Conservation (phyloP, 2,113 vertebrate species). For the Xyliphius kryptos region DNA sequence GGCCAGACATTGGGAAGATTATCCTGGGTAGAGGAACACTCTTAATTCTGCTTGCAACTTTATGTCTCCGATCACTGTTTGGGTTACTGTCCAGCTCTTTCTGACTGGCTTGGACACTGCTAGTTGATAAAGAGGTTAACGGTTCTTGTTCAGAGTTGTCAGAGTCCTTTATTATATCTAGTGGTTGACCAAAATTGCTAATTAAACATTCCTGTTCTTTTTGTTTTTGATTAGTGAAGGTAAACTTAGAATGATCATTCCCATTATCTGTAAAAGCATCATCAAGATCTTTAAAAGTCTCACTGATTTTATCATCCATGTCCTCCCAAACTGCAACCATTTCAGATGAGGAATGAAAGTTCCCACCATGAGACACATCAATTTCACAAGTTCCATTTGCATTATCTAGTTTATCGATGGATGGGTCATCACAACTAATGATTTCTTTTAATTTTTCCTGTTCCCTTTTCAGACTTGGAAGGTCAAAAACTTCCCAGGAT, state of each 20-base stretch:
- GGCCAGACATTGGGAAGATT: slow-evolving; percentile 56
- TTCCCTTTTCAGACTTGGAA: slow-evolving; percentile 59
- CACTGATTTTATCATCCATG: slow-evolving; percentile 58
- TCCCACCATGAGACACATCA: slow-evolving; percentile 32
- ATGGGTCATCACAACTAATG: not conserved
- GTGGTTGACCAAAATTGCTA: slow-evolving; percentile 43
- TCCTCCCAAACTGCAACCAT: slow-evolving; percentile 72
- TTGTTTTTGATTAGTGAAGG: slow-evolving; percentile 20
- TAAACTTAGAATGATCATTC: not conserved
- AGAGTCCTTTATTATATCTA: slow-evolving; percentile 68
- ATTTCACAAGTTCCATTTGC: slow-evolving; percentile 21
- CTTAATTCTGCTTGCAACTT: slow-evolving; percentile 39
- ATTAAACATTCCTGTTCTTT: slow-evolving; percentile 19
- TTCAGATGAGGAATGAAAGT: slow-evolving; percentile 66
- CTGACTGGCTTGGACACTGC: no score
- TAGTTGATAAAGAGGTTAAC: no score
- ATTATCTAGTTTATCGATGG: slow-evolving; percentile 8
- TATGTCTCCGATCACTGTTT: slow-evolving; percentile 34
- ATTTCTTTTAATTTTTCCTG: not conserved
- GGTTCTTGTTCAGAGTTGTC: slow-evolving; percentile 58
- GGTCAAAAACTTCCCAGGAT: slow-evolving; percentile 69
- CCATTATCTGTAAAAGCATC: slow-evolving; percentile 24
- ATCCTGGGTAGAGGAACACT: slow-evolving; percentile 56
- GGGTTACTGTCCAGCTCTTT: slow-evolving; percentile 34
- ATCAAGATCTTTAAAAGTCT: slow-evolving; percentile 24